These are phyloP conservation scores for Enteromius afrohamiltoni DNA, from an alignment of 2,797 vertebrate species.

Conservation along the genomic window DNA sequence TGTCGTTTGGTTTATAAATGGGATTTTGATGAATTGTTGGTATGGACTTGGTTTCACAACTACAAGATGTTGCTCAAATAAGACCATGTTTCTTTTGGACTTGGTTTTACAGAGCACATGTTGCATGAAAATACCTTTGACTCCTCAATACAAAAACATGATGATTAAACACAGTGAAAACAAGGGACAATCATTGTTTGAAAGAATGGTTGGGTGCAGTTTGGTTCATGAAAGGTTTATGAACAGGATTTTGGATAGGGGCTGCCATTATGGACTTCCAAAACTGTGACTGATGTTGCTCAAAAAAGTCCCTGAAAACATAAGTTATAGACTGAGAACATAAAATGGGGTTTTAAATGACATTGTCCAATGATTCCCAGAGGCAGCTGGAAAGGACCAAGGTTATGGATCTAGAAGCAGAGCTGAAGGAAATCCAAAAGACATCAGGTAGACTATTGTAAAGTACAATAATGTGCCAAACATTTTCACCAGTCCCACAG, in stretches of 20 bases:
- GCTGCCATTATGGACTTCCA: too few species aligned
- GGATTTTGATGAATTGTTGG: neutral
- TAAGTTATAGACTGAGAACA: neutral
- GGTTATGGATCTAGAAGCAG: constrained; percentile 16
- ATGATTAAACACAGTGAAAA: too few species aligned
- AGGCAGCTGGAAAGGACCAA: constrained; percentile 20
- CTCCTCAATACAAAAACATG: too few species aligned
- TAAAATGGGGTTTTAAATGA: neutral
- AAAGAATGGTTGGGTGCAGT: too few species aligned
- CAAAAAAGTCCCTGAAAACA: too few species aligned
- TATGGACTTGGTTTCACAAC: neutral
- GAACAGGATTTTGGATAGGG: too few species aligned
- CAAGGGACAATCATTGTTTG: too few species aligned
- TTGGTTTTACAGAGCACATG: too few species aligned
- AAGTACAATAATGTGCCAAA: neutral
- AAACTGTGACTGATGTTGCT: too few species aligned
- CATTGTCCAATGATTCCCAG: constrained; percentile 3
- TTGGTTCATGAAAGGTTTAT: too few species aligned
- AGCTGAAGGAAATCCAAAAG: constrained; percentile 34
- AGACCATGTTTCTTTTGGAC: too few species aligned
- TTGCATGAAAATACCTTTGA: too few species aligned
- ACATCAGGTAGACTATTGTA: constrained; percentile 21
- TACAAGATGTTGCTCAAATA: neutral
- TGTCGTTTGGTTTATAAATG: neutral
- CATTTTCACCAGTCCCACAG: neutral